Evolutionary conservation across 2,113 vertebrate genomes (phyloP).

Genomic region (Myotis lucifugus): DNA sequence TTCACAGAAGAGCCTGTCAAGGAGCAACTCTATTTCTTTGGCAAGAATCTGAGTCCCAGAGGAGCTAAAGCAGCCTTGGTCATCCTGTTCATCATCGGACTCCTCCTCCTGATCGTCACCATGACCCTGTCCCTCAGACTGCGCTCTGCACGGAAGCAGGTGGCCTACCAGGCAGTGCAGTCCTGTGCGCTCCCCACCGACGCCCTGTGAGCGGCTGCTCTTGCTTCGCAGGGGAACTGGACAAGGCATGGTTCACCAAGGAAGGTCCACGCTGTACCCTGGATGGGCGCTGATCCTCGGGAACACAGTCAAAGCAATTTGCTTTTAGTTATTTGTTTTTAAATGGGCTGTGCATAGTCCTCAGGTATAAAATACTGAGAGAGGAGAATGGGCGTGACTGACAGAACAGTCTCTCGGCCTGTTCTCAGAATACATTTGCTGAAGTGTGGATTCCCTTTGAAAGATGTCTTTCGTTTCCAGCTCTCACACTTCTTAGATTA

Average conservation of each 20-base stretch:
- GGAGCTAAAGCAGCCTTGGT: slow-evolving; percentile 80
- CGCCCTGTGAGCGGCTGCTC: slow-evolving; percentile 69
- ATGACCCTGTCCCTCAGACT: slow-evolving; percentile 69
- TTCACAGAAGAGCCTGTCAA: slow-evolving; percentile 71
- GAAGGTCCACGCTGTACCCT: not conserved
- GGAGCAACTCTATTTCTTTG: slow-evolving; percentile 77
- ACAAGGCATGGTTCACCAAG: not conserved
- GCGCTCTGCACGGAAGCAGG: slow-evolving; percentile 67
- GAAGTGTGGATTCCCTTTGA: not conserved
- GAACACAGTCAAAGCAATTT: slow-evolving; percentile 49
- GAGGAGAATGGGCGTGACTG: not conserved
- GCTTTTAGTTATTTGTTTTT: slow-evolving; percentile 66
- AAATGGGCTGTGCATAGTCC: slow-evolving; percentile 60
- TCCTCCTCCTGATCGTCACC: slow-evolving; percentile 75
- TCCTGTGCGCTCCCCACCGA: slow-evolving; percentile 80
- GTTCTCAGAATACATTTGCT: not conserved
- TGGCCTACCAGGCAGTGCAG: slow-evolving; percentile 77
- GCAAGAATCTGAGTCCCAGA: slow-evolving; percentile 77
- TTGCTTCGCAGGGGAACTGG: not conserved
- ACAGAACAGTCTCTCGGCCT: not conserved
- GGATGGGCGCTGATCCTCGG: not conserved
- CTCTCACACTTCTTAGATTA: not conserved
- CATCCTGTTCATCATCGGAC: slow-evolving; percentile 78
- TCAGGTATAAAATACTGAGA: slow-evolving; percentile 41
- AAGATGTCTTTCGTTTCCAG: not conserved